Evolutionary conservation across 2,888 invertebrate species (phyloP).

Genomic region (Diplazon laetatorius): DNA sequence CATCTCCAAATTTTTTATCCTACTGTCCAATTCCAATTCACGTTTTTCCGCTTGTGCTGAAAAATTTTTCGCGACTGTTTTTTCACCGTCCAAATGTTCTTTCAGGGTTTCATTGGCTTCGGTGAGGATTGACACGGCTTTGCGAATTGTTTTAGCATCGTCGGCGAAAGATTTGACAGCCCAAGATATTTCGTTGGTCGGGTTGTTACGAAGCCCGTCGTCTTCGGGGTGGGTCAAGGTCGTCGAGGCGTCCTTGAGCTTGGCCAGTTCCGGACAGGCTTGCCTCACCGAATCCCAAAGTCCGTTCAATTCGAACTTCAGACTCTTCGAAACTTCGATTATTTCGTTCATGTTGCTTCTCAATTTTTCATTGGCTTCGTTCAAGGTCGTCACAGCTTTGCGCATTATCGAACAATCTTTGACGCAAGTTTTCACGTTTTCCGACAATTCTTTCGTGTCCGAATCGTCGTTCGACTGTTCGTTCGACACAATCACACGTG

Average conservation of each 20-base stretch:
- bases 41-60: constrained; percentile 56
- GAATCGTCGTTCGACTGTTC: too few relatives aligned
- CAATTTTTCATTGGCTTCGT: constrained; percentile 48
- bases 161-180: constrained; percentile 59
- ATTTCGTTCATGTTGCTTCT: constrained; percentile 59
- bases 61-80: constrained; percentile 42
- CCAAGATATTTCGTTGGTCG: not conserved
- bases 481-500: not conserved
- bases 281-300: constrained; percentile 45
- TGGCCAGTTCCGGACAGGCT: constrained; percentile 48
- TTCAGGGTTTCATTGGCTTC: constrained; percentile 62
- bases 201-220: not conserved
- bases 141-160: constrained; percentile 44
- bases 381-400: constrained; percentile 12
- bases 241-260: constrained; percentile 11
- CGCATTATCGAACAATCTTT: constrained; percentile 33
- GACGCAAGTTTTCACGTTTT: constrained; percentile 43
- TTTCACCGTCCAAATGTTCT: constrained; percentile 63
- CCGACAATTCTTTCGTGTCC: not conserved
- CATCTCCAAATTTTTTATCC: constrained; percentile 57
- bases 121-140: constrained; percentile 52
- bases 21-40: constrained; percentile 53
- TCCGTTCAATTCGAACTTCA: constrained; percentile 54
- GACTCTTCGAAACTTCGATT: constrained; percentile 57
- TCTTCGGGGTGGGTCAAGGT: too few relatives aligned